Base-by-base conservation (phyloP, 2,888 invertebrate genomes). In the Anodontia alba region DNA sequence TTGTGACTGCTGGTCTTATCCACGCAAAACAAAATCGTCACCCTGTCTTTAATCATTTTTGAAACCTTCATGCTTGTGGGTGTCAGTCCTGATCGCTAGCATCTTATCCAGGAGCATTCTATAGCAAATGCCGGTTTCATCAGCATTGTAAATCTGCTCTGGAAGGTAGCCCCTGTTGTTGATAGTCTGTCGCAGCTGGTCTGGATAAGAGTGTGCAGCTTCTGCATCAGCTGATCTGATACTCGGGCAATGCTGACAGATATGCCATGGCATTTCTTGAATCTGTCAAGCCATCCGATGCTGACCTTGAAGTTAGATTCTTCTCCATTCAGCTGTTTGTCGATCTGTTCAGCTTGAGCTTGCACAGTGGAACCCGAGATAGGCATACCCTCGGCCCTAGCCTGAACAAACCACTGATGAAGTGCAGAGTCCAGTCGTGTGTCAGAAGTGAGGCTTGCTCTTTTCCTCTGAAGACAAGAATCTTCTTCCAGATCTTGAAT, bases 51-150 rank as follows among this genome's bases (percentile, higher is more conserved):
- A 10, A 31, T 46, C 62, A n/a, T 74, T 26, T 31, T 74, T 74
- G 49, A 69, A 78, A 15, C 82, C 77, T 33, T 72, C 62, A 2
- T 46, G 66, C 51, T 74, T 69, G 46, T 76, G 73, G 0, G 20
- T 20, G 33, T 77, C 72, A 8, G 17, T 67, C 62, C 67, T 73
- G 36, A 17, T 20, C 0, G 77, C 81, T 23, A 82, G 70, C n/a
- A 87, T 87, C 42, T 73, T 43, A 26, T 73, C 77, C 23, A 88
- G 89, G 73, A 88, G 76, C 73, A 82, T 84, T 70, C 83, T 89
- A 20, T 46, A 46, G 46, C 46, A 46, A 20, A 46, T 12, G 17
- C 46, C 17, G 20, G 46, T 46, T 17, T 46, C 46, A 20, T 46
- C 46, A 17, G 17, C 15, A 17, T 46, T 46, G 8, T 15, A 46